Evolutionary conservation across 2,797 vertebrate genomes (phyloP).

Genomic region (Microctenopoma stevenorrisi): DNA sequence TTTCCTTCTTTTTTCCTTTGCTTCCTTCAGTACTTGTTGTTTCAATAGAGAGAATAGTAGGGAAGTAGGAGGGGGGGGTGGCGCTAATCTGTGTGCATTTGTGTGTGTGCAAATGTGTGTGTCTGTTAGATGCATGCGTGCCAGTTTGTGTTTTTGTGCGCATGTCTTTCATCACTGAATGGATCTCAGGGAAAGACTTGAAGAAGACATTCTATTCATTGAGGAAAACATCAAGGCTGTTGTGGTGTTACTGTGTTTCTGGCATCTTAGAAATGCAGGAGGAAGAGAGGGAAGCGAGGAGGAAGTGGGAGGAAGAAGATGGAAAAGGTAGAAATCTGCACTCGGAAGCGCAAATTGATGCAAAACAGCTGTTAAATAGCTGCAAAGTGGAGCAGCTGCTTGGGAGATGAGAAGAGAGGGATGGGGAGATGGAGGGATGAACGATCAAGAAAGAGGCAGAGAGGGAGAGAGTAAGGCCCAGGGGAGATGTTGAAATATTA

Average conservation of each 20-base stretch:
- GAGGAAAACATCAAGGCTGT: constrained; percentile 64
- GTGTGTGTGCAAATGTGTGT: not conserved
- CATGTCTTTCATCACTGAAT: constrained; percentile 60
- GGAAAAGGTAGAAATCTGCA: constrained; percentile 73
- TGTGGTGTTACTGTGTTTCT: constrained; percentile 46
- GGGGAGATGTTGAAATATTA: constrained; percentile 69
- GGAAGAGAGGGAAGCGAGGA: constrained; percentile 24
- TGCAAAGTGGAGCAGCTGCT: constrained; percentile 80
- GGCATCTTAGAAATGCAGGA: constrained; percentile 49
- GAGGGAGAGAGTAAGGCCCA: constrained; percentile 47
- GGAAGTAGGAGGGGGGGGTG: constrained; percentile 40
- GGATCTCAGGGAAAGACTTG: constrained; percentile 64
- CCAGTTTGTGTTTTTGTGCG: constrained; percentile 36
- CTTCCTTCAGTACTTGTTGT: constrained; percentile 69
- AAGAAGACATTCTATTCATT: constrained; percentile 68
- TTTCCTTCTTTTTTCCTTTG: constrained; percentile 54
- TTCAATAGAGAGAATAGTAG: constrained; percentile 60
- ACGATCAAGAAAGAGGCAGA: constrained; percentile 56
- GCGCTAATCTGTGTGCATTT: constrained; percentile 53
- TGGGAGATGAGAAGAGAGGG: constrained; percentile 61
- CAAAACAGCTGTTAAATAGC: constrained; percentile 82
- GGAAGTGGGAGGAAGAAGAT: constrained; percentile 34
- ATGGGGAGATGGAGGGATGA: constrained; percentile 66
- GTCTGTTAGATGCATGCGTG: constrained; percentile 19
- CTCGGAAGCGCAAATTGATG: constrained; percentile 73